These are phyloP conservation scores for Dicyrtoma fusca DNA, from an alignment of 2,888 invertebrate genomes.

Conservation along the genomic window DNA sequence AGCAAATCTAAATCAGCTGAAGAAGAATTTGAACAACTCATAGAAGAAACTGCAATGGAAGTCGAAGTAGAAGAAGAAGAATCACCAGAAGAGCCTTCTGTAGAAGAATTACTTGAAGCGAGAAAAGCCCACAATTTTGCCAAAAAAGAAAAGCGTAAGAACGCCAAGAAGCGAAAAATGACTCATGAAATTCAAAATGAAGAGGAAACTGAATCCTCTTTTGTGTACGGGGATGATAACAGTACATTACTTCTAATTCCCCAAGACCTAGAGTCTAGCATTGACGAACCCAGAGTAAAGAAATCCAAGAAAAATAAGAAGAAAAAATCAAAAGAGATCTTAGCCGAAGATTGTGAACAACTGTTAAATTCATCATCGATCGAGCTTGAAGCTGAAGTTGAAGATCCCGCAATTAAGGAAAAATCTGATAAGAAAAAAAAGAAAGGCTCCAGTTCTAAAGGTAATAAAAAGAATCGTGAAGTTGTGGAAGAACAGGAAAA, in stretches of 20 bases:
- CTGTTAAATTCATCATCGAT: too few relatives aligned
- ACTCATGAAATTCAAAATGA: background rate
- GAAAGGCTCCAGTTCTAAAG: background rate
- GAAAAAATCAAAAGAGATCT: background rate
- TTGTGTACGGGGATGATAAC: too few relatives aligned
- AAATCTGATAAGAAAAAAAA: background rate
- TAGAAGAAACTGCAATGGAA: background rate
- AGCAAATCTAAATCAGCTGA: background rate
- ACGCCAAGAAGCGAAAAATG: constrained; percentile 6
- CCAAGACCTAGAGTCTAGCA: too few relatives aligned
- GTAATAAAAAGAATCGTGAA: background rate
- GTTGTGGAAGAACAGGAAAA: background rate
- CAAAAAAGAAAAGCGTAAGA: constrained; percentile 13
- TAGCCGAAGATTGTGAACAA: too few relatives aligned
- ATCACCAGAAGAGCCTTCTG: background rate
- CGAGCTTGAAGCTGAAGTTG: too few relatives aligned
- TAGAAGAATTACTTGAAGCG: constrained; percentile 1
- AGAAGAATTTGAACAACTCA: background rate
- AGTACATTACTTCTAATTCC: too few relatives aligned
- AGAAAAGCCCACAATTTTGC: constrained; percentile 10
- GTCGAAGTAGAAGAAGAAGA: background rate
- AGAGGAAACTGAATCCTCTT: background rate
- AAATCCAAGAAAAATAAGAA: constrained; percentile 7
- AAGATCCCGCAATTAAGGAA: too few relatives aligned
- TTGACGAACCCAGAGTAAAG: background rate